Conservation (phyloP, 2,888 invertebrate species). For the Hoplodrina blanda region DNA sequence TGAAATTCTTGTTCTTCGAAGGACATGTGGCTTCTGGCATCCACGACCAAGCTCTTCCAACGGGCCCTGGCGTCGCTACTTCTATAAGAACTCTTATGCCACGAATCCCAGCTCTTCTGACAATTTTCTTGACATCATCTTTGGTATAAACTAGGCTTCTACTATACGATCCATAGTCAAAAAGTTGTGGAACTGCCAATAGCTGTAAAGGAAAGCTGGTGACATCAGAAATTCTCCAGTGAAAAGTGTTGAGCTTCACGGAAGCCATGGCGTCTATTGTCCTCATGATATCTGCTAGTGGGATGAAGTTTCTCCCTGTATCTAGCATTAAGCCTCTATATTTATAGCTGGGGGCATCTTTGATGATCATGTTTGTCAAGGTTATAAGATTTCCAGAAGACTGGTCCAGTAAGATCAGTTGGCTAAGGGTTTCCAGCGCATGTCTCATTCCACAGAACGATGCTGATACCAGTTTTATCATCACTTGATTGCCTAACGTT, state of each 20-base stretch:
- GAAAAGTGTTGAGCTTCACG: conserved; percentile 97
- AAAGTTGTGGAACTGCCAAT: conserved; percentile 92
- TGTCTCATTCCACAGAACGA: conserved; percentile 94
- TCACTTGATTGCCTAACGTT: conserved; percentile 80
- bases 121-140: conserved; percentile 92
- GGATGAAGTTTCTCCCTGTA: conserved; percentile 96
- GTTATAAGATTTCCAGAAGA: conserved; percentile 91
- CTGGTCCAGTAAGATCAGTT: conserved; percentile 94
- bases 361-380: conserved; percentile 91
- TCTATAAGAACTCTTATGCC: conserved; percentile 97
- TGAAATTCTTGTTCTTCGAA: conserved; percentile 66
- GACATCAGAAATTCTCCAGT: conserved; percentile 97
- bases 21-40: conserved; percentile 89
- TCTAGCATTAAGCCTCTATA: conserved; percentile 97
- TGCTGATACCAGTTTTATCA: conserved; percentile 89
- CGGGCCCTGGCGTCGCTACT: conserved; percentile 96
- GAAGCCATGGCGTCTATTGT: conserved; percentile 96
- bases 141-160: conserved; percentile 93
- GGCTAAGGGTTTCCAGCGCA: conserved; percentile 93
- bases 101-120: conserved; percentile 93
- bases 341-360: conserved; percentile 94
- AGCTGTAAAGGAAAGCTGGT: conserved; percentile 97
- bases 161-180: conserved; percentile 95
- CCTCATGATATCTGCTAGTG: conserved; percentile 92
- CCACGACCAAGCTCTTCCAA: conserved; percentile 96